phyloP scores from a whole-genome alignment of 2,797 vertebrate species.

The Lutjanus argentimaculatus region DNA sequence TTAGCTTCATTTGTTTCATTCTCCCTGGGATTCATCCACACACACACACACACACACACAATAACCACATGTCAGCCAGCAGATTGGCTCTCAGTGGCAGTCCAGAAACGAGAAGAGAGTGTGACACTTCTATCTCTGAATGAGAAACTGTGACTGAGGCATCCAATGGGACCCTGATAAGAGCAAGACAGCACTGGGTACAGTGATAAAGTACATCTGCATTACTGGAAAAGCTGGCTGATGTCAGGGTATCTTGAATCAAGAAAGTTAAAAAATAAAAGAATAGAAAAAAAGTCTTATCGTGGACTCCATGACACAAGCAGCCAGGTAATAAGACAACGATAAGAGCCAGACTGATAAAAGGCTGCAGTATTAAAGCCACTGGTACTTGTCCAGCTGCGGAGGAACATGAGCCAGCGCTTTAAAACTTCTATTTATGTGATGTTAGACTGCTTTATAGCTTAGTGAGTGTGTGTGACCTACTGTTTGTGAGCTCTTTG shows the following conservation, averaged over 20 bases:
- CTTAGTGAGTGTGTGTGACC: conserved; percentile 32
- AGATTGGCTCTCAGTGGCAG: conserved; percentile 65
- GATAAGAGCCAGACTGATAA: conserved; percentile 16
- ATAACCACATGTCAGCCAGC: conserved; percentile 38
- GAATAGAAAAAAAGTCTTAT: conserved; percentile 41
- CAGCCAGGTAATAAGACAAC: conserved; percentile 18
- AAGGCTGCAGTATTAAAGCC: conserved; percentile 5
- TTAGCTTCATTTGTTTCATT: conserved; percentile 14
- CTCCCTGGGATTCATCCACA: conserved; percentile 10
- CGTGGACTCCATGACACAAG: conserved; percentile 22
- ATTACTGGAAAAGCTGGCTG: conserved; percentile 36
- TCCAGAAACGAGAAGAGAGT: conserved; percentile 47
- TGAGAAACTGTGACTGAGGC: conserved; percentile 52
- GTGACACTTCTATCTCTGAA: conserved; percentile 64
- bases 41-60: background rate
- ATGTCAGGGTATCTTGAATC: conserved; percentile 35
- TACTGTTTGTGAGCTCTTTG: conserved; percentile 83
- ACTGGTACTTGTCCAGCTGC: background rate
- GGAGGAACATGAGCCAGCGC: background rate
- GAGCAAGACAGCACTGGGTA: conserved; percentile 22
- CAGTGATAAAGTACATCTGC: conserved; percentile 47
- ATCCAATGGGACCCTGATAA: conserved; percentile 56
- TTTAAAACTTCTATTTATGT: conserved; percentile 14
- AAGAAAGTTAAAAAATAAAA: conserved; percentile 55
- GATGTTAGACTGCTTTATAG: conserved; percentile 5